A percentile compares a stretch with the other conserved stretches of the same genome.
Evolutionary conservation across 2,113 vertebrate genomes (phyloP).

Genomic region (Pogonocichla stellata): DNA sequence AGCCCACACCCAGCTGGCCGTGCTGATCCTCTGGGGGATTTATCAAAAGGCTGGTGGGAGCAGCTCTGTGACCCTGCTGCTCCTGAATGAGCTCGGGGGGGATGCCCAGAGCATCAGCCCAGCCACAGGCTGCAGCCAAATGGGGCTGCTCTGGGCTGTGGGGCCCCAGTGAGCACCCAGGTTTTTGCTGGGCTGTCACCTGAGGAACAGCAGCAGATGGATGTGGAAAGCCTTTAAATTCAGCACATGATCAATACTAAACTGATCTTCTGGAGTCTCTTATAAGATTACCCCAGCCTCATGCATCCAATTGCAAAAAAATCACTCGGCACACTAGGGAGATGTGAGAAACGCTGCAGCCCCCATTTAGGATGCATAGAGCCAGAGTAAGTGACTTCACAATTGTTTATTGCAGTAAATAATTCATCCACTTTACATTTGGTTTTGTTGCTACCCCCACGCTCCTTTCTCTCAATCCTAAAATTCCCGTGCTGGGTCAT

Average conservation of each 20-base stretch:
- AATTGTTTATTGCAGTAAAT: constrained; percentile 74
- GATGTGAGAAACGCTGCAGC: constrained; percentile 19
- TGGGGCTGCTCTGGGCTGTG: background rate
- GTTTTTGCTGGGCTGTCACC: background rate
- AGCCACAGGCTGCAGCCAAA: background rate
- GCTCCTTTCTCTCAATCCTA: background rate
- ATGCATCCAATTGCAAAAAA: constrained; percentile 54
- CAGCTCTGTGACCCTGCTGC: background rate
- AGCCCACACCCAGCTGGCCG: background rate
- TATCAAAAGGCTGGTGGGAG: background rate
- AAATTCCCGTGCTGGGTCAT: background rate
- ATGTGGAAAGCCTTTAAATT: constrained; percentile 50
- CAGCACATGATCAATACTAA: constrained; percentile 71
- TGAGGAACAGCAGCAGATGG: constrained; percentile 15
- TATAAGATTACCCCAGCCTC: constrained; percentile 64
- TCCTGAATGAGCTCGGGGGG: background rate
- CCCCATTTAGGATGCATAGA: constrained; percentile 62
- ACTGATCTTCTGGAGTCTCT: constrained; percentile 63
- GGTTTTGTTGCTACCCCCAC: constrained; percentile 17
- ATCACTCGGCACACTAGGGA: constrained; percentile 58
- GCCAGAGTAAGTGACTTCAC: constrained; percentile 65
- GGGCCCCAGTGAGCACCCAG: background rate
- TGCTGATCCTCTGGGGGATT: background rate
- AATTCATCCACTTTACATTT: constrained; percentile 69
- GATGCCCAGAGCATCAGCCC: background rate